Conservation (phyloP, 2,888 invertebrate genomes). For the Lasiommata megera region DNA sequence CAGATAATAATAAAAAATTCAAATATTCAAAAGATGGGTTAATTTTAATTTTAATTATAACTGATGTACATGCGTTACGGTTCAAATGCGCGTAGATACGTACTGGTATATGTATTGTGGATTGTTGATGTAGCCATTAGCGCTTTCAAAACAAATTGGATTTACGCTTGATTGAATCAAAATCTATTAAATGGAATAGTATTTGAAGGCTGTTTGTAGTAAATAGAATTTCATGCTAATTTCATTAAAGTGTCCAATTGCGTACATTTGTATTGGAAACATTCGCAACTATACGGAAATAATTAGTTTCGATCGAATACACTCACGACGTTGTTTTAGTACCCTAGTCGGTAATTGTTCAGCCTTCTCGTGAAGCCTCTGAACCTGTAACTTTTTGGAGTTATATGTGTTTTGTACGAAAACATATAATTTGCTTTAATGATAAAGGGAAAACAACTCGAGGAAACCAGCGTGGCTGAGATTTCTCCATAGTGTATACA, state of each 20-base stretch:
- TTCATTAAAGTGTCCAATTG: not conserved
- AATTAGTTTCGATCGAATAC: not conserved
- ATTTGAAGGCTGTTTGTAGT: conserved; percentile 1
- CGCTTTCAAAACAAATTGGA: not conserved
- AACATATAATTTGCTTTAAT: too few relatives aligned
- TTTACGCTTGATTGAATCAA: conserved; percentile 1
- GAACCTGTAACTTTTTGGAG: too few relatives aligned
- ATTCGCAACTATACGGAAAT: not conserved
- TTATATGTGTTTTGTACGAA: too few relatives aligned
- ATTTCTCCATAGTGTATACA: too few relatives aligned
- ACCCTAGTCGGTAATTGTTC: too few relatives aligned
- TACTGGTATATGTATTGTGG: not conserved
- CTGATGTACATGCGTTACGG: conserved; percentile 13
- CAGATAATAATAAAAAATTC: too few relatives aligned
- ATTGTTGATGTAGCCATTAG: not conserved
- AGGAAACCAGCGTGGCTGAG: too few relatives aligned
- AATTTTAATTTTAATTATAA: too few relatives aligned
- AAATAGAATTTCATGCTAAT: not conserved
- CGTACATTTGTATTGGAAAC: not conserved
- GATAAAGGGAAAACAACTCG: too few relatives aligned
- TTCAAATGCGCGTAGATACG: too few relatives aligned
- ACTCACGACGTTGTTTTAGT: not conserved
- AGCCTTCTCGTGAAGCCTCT: too few relatives aligned
- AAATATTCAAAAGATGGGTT: too few relatives aligned
- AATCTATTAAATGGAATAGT: not conserved